Base-by-base conservation (phyloP, 1,140 invertebrate genomes). In the Cyrtorhinus lividipennis region DNA sequence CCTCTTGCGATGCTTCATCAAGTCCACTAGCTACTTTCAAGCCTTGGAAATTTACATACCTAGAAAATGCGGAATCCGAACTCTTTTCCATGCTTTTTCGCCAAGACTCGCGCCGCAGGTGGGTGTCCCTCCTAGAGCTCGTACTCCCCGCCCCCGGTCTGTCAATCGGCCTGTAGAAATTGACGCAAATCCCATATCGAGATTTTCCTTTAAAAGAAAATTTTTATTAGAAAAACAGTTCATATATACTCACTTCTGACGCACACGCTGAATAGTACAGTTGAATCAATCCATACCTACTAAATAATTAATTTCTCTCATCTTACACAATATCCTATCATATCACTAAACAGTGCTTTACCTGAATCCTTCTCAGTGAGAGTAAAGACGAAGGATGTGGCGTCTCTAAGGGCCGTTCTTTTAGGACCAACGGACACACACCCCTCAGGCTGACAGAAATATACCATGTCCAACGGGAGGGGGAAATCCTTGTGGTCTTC, bases 361-460 rank as follows among this genome's bases (percentile, higher is more conserved):
- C 92, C 92, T 10, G 94, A 96, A 77, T 99, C 97, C 77, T 99
- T 99, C 74, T 99, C 96, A 18, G 96, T 99, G 60, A 99, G 80
- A 2, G 93, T 95, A 72, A 99, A 99, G 5, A 98, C 94, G 77
- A 99, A 99, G 22, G 94, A 96, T 30, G 89, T 91, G 24, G 91
- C 87, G 73, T 98, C 93, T 61, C 92, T 77, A 23, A 88, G 74
- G 53, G 87, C 87, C 53, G 86, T 88, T 66, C 89, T 81, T 71
- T 89, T 84, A 1, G 89, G 90, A 24, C 91, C 92, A 53, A 92
- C 86, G 66, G 85, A 93, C 62, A 90, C 83, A 72, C 95, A 98
- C 57, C 96, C 96, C 78, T 99, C 97, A 0, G 97, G 97, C 75
- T 99, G 97, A 73, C 97, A 99, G 77, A 99, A 99, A 72, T 95